Conservation (phyloP, 2,888 invertebrate genomes). For the Iselma pallidipennis region DNA sequence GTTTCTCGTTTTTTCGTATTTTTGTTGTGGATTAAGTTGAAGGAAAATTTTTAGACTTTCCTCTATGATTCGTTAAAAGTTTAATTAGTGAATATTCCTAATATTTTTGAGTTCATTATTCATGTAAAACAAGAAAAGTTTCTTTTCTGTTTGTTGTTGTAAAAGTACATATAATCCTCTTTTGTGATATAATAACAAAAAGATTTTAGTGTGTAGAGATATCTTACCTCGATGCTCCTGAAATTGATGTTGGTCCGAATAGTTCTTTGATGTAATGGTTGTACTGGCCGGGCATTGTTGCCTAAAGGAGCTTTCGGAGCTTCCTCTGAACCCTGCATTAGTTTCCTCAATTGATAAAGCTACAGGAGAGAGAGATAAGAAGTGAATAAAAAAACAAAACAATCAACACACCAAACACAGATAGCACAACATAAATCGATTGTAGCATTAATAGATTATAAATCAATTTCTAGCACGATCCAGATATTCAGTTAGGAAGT, state of each 20-base stretch:
- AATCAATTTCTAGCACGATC: slow-evolving; percentile 1
- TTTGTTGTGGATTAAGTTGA: too few relatives aligned
- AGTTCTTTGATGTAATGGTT: slow-evolving; percentile 89
- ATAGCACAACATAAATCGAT: too few relatives aligned
- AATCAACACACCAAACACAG: not conserved
- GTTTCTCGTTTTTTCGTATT: too few relatives aligned
- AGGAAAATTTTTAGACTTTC: too few relatives aligned
- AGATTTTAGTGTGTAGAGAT: not conserved
- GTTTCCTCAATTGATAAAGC: slow-evolving; percentile 83
- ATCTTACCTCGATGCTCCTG: slow-evolving; percentile 61
- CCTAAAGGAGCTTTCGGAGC: slow-evolving; percentile 90
- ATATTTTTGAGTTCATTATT: too few relatives aligned
- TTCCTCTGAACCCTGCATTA: slow-evolving; percentile 87
- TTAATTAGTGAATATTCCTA: too few relatives aligned
- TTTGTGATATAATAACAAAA: not conserved
- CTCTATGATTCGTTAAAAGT: too few relatives aligned
- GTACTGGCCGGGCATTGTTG: slow-evolving; percentile 93
- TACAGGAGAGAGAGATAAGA: slow-evolving; percentile 54
- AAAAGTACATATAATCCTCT: not conserved
- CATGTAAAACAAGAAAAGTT: too few relatives aligned
- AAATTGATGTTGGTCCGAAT: slow-evolving; percentile 98
- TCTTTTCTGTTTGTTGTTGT: too few relatives aligned
- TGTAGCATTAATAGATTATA: not conserved
- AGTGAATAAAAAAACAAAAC: not conserved
- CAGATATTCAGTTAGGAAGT: not conserved